These are phyloP conservation scores for Piezodorus guildinii DNA, from an alignment of 1,140 invertebrate species.

Conservation along the genomic window DNA sequence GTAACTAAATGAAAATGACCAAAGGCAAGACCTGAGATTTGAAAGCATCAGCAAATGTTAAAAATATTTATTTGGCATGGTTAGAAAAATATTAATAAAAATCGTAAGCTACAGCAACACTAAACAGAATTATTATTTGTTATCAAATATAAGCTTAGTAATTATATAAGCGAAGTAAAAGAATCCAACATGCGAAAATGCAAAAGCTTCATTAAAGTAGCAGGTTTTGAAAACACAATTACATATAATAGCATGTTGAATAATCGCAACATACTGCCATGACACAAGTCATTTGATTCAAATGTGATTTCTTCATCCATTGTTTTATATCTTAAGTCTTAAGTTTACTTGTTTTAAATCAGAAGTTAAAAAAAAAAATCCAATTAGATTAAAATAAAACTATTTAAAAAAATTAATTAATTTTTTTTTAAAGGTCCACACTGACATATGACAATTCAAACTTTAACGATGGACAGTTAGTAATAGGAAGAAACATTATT, in stretches of 20 bases:
- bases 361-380: too few species aligned
- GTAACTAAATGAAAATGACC: too few species aligned
- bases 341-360: too few species aligned
- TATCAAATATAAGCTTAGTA: conserved; percentile 1
- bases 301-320: too few species aligned
- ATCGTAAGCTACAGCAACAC: conserved; percentile 4
- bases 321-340: too few species aligned
- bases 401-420: too few species aligned
- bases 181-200: conserved; percentile 11
- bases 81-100: not conserved
- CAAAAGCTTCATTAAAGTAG: conserved; percentile 9
- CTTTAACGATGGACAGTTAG: too few species aligned
- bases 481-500: too few species aligned
- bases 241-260: conserved; percentile 1
- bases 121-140: conserved; percentile 2
- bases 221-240: conserved; percentile 3
- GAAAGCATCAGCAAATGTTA: conserved; percentile 9
- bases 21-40: conserved; percentile 11
- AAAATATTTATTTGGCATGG: not conserved
- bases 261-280: not conserved
- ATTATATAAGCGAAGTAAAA: conserved; percentile 5
- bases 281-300: too few species aligned
- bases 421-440: too few species aligned
- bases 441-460: too few species aligned
- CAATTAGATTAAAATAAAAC: too few species aligned